A percentile compares a stretch with the other conserved stretches of the same genome.
Evolutionary conservation across 2,888 invertebrate species (phyloP).

Genomic region (Timema podura): DNA sequence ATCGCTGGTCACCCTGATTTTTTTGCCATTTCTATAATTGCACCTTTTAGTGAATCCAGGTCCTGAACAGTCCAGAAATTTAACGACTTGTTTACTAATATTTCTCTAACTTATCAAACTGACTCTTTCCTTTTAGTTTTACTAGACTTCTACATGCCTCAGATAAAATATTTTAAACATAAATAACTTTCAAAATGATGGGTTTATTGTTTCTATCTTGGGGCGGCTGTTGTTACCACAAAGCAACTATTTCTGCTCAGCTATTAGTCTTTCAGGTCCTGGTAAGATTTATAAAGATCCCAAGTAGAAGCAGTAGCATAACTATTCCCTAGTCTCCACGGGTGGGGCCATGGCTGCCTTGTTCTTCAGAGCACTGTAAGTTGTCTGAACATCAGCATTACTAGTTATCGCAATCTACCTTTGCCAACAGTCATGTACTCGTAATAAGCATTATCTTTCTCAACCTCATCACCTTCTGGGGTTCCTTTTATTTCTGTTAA

Average conservation of each 20-base stretch:
- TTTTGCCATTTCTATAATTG: too few species aligned
- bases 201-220: too few species aligned
- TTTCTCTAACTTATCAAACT: background rate
- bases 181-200: too few species aligned
- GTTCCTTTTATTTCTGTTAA: conserved; percentile 58
- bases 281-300: conserved; percentile 68
- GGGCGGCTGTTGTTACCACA: too few species aligned
- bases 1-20: too few species aligned
- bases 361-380: conserved; percentile 56
- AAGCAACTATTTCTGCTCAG: background rate
- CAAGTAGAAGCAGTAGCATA: conserved; percentile 68
- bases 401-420: conserved; percentile 45
- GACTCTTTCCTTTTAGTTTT: background rate
- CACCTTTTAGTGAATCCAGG: too few species aligned
- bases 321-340: conserved; percentile 54
- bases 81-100: too few species aligned
- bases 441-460: conserved; percentile 63
- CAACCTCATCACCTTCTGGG: conserved; percentile 54
- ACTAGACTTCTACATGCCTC: background rate
- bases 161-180: too few species aligned
- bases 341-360: conserved; percentile 58
- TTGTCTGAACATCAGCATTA: conserved; percentile 64
- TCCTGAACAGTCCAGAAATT: too few species aligned
- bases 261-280: conserved; percentile 1
- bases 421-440: conserved; percentile 63